Base-by-base conservation (phyloP, 2,113 vertebrate genomes). In the Nymphicus hollandicus region DNA sequence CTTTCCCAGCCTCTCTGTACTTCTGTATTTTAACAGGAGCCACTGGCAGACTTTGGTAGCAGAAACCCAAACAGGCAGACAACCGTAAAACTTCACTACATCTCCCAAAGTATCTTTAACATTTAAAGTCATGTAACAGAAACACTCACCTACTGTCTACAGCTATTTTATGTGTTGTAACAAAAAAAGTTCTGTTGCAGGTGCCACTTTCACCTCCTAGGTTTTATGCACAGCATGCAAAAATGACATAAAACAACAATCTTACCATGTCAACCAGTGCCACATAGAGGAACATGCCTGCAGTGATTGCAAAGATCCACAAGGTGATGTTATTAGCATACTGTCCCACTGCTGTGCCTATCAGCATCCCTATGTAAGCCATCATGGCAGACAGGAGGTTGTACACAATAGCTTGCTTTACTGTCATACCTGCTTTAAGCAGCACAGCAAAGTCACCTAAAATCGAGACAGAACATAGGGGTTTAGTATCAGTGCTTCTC, bases 211-310 rank as follows among this genome's bases (percentile, higher is more conserved):
- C 27, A 50, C 52, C 24, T 6, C 16, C 50, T 50, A 28, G 6
- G 29, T 13, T 72, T 70, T 50, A 81, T 1, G 3, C 7, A 27
- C 2, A 6, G 37, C 27, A 29, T 2, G 24, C 25, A 66, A 76
- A 76, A 11, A 2, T 6, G 41, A 15, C 31, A 27, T 11, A 44
- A 23, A 44, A 39, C 9, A 14, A 1, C 46, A 41, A 20, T 85
- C 99, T 98, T 96, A 99, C 99, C 99, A 99, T 99, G 93, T 99
- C 99, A 81, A 99, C 99, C 97, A 99, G 91, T 13, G 99, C 99
- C 87, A 99, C 99, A 1, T 99, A 99, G 44, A 99, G 99, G 97
- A 99, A 99, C 99, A 99, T 99, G 97, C 99, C 99, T 14, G 99
- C 99, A 2, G 99, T 99, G 97, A 99, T 12, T 4, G 99, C 99